Base-by-base conservation (phyloP, 2,888 invertebrate species). In the Epinotia demarniana region DNA sequence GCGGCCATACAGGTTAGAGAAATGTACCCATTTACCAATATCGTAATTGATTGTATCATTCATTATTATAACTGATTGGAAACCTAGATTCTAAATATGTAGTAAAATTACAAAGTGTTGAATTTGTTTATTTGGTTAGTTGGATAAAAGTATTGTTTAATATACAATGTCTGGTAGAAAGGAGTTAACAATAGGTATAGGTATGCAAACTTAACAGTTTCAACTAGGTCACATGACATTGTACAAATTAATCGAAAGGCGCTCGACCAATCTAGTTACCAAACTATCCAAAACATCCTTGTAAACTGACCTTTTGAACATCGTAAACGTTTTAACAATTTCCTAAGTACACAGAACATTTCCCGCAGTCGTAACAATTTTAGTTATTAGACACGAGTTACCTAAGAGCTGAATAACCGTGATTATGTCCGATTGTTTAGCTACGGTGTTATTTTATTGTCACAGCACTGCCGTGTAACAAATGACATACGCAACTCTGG, bases 1-100 rank as follows among this genome's bases (percentile, higher is more conserved):
- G 89, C 92, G 93, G 81, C 93, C 94, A 80, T 90, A 94, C 90
- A 93, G 93, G 93, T 93, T 87, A 82, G 85, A 81, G 80, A 64
- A 57, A 68, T 66, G 69, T 55, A 57, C 58, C 46, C 58, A 60
- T 69, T 69, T 58, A 58, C 60, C 60, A 69, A 60, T 69, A 67
- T 53, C 64, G 64, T 58, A 72, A 75, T 63, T 72, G 55, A 12
- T 69, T 12, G 3, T 55, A 55, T 19, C 18, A 73, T 57, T 46
- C 69, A 58, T 60, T 60, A 69, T 69, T 60, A 55, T 43, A n/a
- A n/a, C 62, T 68, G 70, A 61, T 49, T 53, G 53, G 43, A 19
- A 16, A 16, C 60, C 39, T 46, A 43, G 23, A 63, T 72, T 63
- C 0, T 19, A 53, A 33, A 27, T 2, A 2, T 27, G 9, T 33